Percentiles rank a stretch among this genome's conserved stretches.
These are phyloP conservation scores for Dolichoris vasculosae DNA, from an alignment of 1,140 invertebrate species.

Conservation along the genomic window DNA sequence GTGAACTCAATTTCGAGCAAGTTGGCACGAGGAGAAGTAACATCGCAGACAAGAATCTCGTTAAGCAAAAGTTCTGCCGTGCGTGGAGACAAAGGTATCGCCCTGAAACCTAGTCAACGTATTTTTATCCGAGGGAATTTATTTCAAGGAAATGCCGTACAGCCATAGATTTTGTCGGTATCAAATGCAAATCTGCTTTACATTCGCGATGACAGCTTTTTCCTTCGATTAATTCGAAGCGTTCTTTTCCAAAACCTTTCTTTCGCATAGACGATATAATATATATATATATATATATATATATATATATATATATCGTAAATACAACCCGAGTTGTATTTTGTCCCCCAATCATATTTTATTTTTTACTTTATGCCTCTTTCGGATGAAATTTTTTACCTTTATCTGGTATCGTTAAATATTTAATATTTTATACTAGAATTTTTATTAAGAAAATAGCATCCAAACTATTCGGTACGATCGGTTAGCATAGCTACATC, in stretches of 20 bases:
- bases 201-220: no score
- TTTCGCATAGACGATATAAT: no score
- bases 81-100: not conserved
- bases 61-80: not conserved
- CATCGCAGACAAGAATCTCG: not conserved
- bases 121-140: not conserved
- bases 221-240: not conserved
- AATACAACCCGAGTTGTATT: no score
- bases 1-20: not conserved
- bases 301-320: no score
- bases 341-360: no score
- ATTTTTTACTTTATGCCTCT: no score
- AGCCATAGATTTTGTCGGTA: not conserved
- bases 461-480: not conserved
- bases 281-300: no score
- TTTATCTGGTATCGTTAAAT: not conserved
- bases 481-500: not conserved
- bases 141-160: not conserved
- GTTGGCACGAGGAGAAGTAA: not conserved
- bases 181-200: not conserved
- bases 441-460: not conserved
- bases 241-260: not conserved
- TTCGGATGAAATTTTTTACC: not conserved
- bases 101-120: not conserved
- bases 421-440: not conserved